Evolutionary conservation across 1,140 invertebrate genomes (phyloP).

Genomic region (Bradynema listronoti): DNA sequence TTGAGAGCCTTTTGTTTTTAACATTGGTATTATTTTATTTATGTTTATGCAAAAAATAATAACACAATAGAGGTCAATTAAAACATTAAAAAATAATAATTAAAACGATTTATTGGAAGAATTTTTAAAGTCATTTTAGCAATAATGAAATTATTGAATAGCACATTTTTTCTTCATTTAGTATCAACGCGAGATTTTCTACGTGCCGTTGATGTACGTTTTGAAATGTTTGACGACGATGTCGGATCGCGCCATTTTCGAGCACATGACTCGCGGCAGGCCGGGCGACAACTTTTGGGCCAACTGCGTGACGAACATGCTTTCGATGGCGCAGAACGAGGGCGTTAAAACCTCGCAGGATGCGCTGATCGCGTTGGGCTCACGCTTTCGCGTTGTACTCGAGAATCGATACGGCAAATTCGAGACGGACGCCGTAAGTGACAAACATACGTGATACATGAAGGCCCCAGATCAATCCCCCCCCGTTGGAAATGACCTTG

Average conservation of each 20-base stretch:
- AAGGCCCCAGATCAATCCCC: not conserved
- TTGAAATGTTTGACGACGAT: slow-evolving; percentile 44
- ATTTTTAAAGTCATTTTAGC: too few relatives aligned
- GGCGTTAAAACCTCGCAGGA: slow-evolving; percentile 1
- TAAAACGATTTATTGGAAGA: too few relatives aligned
- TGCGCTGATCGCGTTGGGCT: slow-evolving; percentile 42
- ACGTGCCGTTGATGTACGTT: slow-evolving; percentile 55
- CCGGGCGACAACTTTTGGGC: slow-evolving; percentile 43
- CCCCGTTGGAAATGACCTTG: too few relatives aligned
- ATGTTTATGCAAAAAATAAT: too few relatives aligned
- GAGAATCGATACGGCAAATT: slow-evolving; percentile 47
- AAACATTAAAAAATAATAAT: too few relatives aligned
- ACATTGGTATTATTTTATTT: too few relatives aligned
- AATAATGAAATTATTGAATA: too few relatives aligned
- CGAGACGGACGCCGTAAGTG: slow-evolving; percentile 50
- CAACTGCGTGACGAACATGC: slow-evolving; percentile 52
- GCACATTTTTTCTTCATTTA: too few relatives aligned
- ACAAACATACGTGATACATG: not conserved
- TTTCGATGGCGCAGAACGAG: slow-evolving; percentile 40
- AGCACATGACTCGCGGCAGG: slow-evolving; percentile 31
- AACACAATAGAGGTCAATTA: too few relatives aligned
- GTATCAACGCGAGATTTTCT: slow-evolving; percentile 55
- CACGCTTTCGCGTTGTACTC: slow-evolving; percentile 49
- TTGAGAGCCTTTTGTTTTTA: too few relatives aligned
- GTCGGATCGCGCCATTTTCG: slow-evolving; percentile 44